Evolutionary conservation across 2,888 invertebrate genomes (phyloP).

Genomic region (Parnassius apollo): DNA sequence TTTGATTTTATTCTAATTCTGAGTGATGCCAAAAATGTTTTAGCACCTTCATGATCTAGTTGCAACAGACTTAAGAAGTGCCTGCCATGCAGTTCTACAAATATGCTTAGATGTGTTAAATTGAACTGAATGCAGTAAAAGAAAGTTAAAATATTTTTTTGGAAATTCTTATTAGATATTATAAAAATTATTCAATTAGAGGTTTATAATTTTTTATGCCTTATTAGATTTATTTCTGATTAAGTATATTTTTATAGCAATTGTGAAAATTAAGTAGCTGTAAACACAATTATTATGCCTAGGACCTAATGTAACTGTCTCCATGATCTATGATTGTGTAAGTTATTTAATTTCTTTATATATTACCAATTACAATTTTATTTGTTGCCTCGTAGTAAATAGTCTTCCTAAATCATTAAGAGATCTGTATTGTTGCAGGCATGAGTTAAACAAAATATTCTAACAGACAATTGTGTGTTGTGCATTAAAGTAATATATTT

Average conservation of each 20-base stretch:
- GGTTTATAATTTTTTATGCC: slow-evolving; percentile 33
- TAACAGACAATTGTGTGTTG: slow-evolving; percentile 9
- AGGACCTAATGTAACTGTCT: neutral
- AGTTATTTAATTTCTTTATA: too few species aligned
- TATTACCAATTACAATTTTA: neutral
- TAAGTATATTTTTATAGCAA: slow-evolving; percentile 30
- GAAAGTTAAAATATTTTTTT: slow-evolving; percentile 28
- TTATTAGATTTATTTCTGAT: slow-evolving; percentile 37
- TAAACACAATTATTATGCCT: slow-evolving; percentile 9
- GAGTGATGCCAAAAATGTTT: slow-evolving; percentile 26
- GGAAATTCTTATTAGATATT: slow-evolving; percentile 32
- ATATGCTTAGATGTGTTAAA: slow-evolving; percentile 28
- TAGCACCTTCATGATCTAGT: slow-evolving; percentile 38
- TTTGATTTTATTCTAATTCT: too few species aligned
- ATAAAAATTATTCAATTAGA: slow-evolving; percentile 34
- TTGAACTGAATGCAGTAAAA: slow-evolving; percentile 28
- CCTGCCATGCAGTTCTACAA: slow-evolving; percentile 39
- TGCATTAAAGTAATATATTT: slow-evolving; percentile 28
- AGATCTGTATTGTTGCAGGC: neutral
- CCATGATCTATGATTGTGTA: too few species aligned
- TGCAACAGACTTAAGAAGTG: slow-evolving; percentile 46
- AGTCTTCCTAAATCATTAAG: slow-evolving; percentile 11
- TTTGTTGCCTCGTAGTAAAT: slow-evolving; percentile 8
- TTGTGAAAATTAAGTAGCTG: slow-evolving; percentile 33
- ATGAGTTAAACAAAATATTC: neutral